Evolutionary conservation across 2,797 vertebrate species (phyloP).

Genomic region (Lacerta bilineata): DNA sequence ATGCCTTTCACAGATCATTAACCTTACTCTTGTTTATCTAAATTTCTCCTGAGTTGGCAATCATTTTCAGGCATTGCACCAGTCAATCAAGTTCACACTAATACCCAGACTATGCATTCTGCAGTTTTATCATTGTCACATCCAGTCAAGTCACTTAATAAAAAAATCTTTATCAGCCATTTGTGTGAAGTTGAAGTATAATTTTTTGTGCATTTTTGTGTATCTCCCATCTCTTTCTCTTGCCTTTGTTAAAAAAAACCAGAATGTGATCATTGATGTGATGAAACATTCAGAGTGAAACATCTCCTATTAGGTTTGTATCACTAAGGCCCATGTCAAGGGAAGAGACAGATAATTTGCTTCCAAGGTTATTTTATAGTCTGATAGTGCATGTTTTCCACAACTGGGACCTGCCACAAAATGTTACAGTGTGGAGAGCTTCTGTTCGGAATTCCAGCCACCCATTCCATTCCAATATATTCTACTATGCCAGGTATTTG

Average conservation of each 20-base stretch:
- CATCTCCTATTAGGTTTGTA: not conserved
- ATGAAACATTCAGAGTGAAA: not conserved
- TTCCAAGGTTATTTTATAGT: not conserved
- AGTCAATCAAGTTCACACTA: constrained; percentile 51
- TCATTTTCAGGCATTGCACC: constrained; percentile 34
- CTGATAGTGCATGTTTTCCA: not conserved
- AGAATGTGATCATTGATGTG: not conserved
- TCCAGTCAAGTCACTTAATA: constrained; percentile 31
- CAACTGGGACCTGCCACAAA: no score
- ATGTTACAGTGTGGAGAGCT: no score
- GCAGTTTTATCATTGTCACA: constrained; percentile 40
- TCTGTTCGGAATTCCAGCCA: no score
- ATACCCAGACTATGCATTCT: constrained; percentile 37
- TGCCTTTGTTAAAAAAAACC: constrained; percentile 7
- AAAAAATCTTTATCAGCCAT: not conserved
- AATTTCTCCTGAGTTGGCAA: constrained; percentile 51
- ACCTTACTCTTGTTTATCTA: constrained; percentile 48
- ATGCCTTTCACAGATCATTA: constrained; percentile 63
- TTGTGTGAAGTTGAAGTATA: constrained; percentile 9
- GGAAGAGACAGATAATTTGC: not conserved
- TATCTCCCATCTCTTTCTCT: not conserved
- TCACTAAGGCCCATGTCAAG: not conserved
- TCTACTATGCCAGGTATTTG: no score
- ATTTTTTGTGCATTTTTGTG: not conserved
- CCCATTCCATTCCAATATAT: no score